A percentile compares a stretch with the other conserved stretches of the same genome.
These are phyloP conservation scores for Zaprionus vittiger DNA, from an alignment of 1,140 invertebrate species.

Conservation along the genomic window DNA sequence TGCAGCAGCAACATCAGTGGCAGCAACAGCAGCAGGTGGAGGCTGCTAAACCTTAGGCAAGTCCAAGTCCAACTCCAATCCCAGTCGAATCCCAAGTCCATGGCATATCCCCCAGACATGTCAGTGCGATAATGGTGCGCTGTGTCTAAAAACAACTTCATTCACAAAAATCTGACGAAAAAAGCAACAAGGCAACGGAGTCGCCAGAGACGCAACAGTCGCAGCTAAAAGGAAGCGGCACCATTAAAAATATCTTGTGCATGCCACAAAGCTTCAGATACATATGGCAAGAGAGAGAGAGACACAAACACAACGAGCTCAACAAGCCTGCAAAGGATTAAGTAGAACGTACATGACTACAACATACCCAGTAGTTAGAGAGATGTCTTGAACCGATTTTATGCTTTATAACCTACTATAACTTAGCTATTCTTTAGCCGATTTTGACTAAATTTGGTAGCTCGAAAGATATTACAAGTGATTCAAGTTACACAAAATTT, in stretches of 20 bases:
- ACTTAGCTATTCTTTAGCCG: neutral
- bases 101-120: conserved; percentile 73
- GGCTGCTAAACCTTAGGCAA: neutral
- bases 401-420: neutral
- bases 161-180: conserved; percentile 79
- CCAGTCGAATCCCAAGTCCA: conserved; percentile 18
- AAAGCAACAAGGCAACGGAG: conserved; percentile 23
- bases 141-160: conserved; percentile 75
- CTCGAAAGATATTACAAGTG: neutral
- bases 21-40: conserved; percentile 45
- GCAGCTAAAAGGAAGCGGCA: conserved; percentile 70
- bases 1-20: conserved; percentile 36
- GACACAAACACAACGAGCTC: conserved; percentile 15
- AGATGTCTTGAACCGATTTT: neutral
- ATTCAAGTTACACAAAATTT: neutral
- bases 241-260: conserved; percentile 82
- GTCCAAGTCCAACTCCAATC: neutral
- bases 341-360: neutral
- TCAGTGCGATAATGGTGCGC: conserved; percentile 78
- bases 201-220: conserved; percentile 42
- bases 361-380: neutral
- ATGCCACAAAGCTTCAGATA: conserved; percentile 73
- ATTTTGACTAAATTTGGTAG: neutral
- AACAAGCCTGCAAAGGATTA: neutral
- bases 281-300: conserved; percentile 38